These are phyloP conservation scores for Papilio gigon DNA, from an alignment of 2,888 invertebrate species.

Conservation along the genomic window DNA sequence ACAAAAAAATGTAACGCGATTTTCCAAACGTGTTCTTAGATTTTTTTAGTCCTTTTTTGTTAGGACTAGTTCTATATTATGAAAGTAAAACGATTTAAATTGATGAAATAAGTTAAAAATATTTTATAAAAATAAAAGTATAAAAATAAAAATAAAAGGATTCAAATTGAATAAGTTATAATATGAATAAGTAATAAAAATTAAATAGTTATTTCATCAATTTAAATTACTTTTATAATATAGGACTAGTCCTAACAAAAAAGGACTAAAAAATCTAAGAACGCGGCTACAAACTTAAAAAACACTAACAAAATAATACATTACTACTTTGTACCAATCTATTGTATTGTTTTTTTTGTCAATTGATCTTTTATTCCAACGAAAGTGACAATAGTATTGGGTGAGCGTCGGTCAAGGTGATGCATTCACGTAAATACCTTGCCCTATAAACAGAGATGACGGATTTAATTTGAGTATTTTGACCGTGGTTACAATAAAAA, in stretches of 20 bases:
- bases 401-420: constrained; percentile 18
- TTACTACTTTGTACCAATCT: background rate
- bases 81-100: no score
- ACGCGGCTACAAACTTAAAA: background rate
- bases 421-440: constrained; percentile 15
- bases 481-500: background rate
- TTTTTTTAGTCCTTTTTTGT: no score
- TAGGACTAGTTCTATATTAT: no score
- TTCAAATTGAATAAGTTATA: no score
- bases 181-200: no score
- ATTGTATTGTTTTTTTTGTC: background rate
- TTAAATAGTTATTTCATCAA: no score
- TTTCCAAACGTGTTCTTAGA: background rate
- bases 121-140: no score
- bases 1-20: no score
- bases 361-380: background rate
- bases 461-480: background rate
- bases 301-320: background rate
- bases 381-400: constrained; percentile 23
- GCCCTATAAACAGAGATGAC: constrained; percentile 13
- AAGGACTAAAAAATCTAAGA: background rate
- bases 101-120: no score
- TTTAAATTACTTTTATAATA: no score
- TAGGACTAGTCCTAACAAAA: no score
- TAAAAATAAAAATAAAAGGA: no score